Evolutionary conservation across 2,113 vertebrate species (phyloP), one percentile per base, ranked within the genome.

Genomic region (Equus quagga): DNA sequence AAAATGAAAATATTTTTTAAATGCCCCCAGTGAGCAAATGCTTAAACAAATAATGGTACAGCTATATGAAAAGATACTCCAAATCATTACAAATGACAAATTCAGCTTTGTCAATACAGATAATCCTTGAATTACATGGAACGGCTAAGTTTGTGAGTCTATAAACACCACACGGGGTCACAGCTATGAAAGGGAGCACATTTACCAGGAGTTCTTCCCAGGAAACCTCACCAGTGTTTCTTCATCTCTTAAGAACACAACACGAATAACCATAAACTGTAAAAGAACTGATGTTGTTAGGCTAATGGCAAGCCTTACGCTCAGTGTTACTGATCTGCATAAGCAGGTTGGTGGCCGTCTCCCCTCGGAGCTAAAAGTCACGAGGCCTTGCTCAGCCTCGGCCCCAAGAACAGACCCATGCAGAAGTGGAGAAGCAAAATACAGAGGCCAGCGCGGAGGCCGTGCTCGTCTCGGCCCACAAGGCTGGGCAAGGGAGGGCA

Each of bases 1-100:
- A 91, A 96, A 96, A 82, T 72, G 28, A 72, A 88, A 79, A 23
- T 69, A 91, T 33, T 82, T 73, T 75, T 91, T 60, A 91, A 87
- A 81, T 67, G 65, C 33, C 15, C 70, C 41, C 41, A 60, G 8
- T 41, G 69, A 85, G 36, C 8, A 36, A 92, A 85, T 80, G 49
- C n/a, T 89, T 89, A 92, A 73, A 92, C 49, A 73, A 91, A 86
- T 67, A 73, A 67, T 67, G 54, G 18, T 12, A 56, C 8, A 36
- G 8, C 19, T 86, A 13, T 31, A 94, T 7, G 54, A 87, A 85
- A 67, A 90, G 28, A 60, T 81, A 70, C 31, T 65, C n/a, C 75
- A 67, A 91, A 62, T 41, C 41, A n/a, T n/a, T 44, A 58, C 62
- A 88, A 58, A 75, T 49, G 62, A 91, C n/a, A 54, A 76, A 91